Percentiles rank a stretch among this genome's conserved stretches.
Evolutionary conservation across 2,797 vertebrate genomes (phyloP).

Genomic region (Megaceryle alcyon): DNA sequence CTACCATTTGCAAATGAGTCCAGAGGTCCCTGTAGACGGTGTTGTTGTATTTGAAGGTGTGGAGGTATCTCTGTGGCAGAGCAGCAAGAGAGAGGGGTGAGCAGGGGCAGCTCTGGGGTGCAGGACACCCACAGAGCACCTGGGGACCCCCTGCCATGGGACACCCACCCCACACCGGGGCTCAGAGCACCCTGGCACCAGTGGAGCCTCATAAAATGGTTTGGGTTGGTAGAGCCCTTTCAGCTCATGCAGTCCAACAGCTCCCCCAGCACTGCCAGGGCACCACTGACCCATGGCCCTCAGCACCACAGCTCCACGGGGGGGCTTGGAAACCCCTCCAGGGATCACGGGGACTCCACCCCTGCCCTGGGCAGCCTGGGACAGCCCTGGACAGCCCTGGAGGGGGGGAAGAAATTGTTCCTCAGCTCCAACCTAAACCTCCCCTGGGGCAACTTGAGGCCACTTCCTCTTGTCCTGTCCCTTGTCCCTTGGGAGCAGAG

Average conservation of each 20-base stretch:
- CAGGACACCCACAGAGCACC: background rate
- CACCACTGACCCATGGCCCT: background rate
- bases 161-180: background rate
- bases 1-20: slow-evolving; percentile 85
- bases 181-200: background rate
- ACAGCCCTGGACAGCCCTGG: too few relatives aligned
- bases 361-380: too few relatives aligned
- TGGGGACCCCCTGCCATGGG: fast-evolving
- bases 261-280: background rate
- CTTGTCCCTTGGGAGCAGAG: too few relatives aligned
- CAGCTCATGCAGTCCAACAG: background rate
- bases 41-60: slow-evolving; percentile 82
- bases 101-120: background rate
- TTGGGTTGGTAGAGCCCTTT: background rate
- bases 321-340: background rate
- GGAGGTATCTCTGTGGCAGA: slow-evolving; percentile 87
- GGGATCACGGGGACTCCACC: background rate
- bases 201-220: slow-evolving; percentile 53
- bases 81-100: background rate
- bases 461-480: too few relatives aligned
- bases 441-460: too few relatives aligned
- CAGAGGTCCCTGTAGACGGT: slow-evolving; percentile 87
- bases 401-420: too few relatives aligned
- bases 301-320: background rate
- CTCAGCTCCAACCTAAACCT: too few relatives aligned